Percentiles rank a stretch among this genome's conserved stretches.
Evolutionary conservation across 2,888 invertebrate species (phyloP).

Genomic region (Hypercompe scribonia): DNA sequence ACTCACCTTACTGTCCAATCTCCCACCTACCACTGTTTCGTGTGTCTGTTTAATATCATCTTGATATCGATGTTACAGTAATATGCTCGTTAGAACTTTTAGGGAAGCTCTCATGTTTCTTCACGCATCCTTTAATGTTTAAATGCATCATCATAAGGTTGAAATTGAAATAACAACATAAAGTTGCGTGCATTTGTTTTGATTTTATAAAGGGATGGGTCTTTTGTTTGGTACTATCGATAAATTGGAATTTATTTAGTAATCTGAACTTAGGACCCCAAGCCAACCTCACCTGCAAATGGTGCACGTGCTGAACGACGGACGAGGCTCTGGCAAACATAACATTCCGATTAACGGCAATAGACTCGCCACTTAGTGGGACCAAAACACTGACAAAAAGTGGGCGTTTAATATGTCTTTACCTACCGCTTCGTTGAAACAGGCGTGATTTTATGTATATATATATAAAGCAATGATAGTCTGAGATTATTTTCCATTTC

Average conservation of each 20-base stretch:
- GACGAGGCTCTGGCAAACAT: too few relatives aligned
- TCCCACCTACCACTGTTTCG: conserved; percentile 13
- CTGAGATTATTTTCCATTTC: not conserved
- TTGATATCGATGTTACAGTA: conserved; percentile 17
- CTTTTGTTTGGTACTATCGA: conserved; percentile 11
- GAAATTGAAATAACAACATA: conserved; percentile 10
- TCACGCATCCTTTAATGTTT: conserved; percentile 5
- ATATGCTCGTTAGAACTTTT: conserved; percentile 44
- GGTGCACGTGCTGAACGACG: too few relatives aligned
- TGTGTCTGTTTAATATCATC: conserved; percentile 37
- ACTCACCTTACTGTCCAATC: not conserved
- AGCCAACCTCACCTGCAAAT: too few relatives aligned
- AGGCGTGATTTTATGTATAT: too few relatives aligned
- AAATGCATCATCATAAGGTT: not conserved
- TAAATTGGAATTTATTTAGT: not conserved
- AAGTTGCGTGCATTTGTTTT: conserved; percentile 43
- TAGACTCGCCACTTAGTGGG: too few relatives aligned
- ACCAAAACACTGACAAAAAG: too few relatives aligned
- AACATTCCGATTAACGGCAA: too few relatives aligned
- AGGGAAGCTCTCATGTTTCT: conserved; percentile 26
- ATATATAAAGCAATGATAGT: not conserved
- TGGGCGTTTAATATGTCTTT: too few relatives aligned
- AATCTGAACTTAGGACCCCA: too few relatives aligned
- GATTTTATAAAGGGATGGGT: conserved; percentile 27
- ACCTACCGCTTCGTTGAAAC: too few relatives aligned